phyloP scores from a whole-genome alignment of 2,888 invertebrate genomes.

The Chalcosyrphus nemorum region DNA sequence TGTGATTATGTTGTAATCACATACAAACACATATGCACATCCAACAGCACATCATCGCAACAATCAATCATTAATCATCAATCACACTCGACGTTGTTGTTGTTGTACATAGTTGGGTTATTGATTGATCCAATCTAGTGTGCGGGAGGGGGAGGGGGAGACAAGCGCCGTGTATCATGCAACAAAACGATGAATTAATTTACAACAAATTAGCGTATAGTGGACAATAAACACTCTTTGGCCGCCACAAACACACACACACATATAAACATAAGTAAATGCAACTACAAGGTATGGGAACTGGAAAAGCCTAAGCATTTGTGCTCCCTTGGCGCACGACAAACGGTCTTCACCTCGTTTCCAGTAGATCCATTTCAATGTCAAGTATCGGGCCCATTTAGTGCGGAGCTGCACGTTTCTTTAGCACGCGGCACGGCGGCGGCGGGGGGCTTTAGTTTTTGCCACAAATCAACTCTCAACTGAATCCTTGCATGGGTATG shows the following conservation, averaged over 20 bases:
- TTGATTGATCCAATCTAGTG: conserved; percentile 51
- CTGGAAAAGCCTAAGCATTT: conserved; percentile 40
- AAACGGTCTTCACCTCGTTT: conserved; percentile 65
- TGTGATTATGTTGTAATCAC: conserved; percentile 58
- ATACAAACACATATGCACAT: not conserved
- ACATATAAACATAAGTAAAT: not conserved
- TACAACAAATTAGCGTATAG: conserved; percentile 62
- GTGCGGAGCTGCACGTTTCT: conserved; percentile 47
- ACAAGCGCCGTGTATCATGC: conserved; percentile 43
- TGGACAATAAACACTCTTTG: conserved; percentile 57
- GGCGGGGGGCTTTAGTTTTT: conserved; percentile 20
- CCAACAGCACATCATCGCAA: conserved; percentile 42
- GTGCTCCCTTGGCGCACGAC: conserved; percentile 51
- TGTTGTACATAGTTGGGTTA: conserved; percentile 36
- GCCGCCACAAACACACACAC: not conserved
- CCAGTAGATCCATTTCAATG: conserved; percentile 57
- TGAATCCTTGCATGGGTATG: not conserved
- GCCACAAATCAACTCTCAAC: not conserved
- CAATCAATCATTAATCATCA: conserved; percentile 71
- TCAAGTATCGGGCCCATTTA: conserved; percentile 67
- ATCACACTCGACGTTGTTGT: conserved; percentile 35
- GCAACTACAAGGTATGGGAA: conserved; percentile 4
- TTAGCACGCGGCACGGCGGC: conserved; percentile 42
- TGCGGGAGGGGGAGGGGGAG: not conserved
- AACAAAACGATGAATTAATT: conserved; percentile 69